Conservation (phyloP, 2,113 vertebrate genomes). For the Crypturellus undulatus region DNA sequence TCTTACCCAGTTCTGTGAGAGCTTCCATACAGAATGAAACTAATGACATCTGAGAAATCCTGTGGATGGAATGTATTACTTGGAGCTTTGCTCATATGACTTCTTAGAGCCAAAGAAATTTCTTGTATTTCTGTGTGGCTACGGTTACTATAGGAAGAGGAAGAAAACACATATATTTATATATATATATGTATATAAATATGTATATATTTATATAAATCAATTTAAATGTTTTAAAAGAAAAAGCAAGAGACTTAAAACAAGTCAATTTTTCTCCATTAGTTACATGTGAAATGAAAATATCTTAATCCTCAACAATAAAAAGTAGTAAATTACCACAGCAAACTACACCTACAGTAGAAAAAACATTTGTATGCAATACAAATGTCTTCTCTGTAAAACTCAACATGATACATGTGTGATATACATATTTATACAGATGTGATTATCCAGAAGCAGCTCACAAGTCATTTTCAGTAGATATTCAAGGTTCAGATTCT, state of each 20-base stretch:
- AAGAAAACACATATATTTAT: background rate
- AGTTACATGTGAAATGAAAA: too few species aligned
- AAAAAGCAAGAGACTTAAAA: background rate
- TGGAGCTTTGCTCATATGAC: constrained; percentile 93
- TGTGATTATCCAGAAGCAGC: background rate
- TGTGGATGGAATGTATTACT: constrained; percentile 97
- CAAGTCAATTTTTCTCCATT: background rate
- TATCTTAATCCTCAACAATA: too few species aligned
- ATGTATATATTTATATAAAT: background rate
- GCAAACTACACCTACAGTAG: too few species aligned
- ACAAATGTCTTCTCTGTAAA: too few species aligned
- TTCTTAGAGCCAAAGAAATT: constrained; percentile 91
- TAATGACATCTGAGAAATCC: constrained; percentile 98
- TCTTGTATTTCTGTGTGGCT: constrained; percentile 92
- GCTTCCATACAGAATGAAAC: constrained; percentile 97
- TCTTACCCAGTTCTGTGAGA: constrained; percentile 93
- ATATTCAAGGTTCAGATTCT: background rate
- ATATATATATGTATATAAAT: background rate
- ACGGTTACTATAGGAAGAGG: constrained; percentile 83
- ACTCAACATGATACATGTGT: too few species aligned
- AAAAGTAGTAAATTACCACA: too few species aligned
- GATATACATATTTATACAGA: background rate
- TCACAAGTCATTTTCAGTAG: background rate
- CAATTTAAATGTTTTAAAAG: background rate
- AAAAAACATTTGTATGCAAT: background rate